Base-by-base conservation (phyloP, 2,888 invertebrate species). In the Augochlorella aurata region DNA sequence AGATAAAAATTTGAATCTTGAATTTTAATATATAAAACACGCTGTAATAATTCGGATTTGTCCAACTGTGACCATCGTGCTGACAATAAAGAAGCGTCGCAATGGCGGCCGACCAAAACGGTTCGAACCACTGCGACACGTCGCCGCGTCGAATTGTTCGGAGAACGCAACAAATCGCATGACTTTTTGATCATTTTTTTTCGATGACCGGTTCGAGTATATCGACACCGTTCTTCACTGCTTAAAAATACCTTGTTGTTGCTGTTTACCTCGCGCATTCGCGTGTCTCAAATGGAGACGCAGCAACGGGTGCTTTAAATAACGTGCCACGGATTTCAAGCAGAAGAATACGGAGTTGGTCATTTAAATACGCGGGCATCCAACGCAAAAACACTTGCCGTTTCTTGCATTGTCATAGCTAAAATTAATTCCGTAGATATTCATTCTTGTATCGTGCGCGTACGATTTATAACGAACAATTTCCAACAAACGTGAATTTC, bases 271-370 rank as follows among this genome's bases (percentile, higher is more conserved):
- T 69, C 49, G 47, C 4, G 47, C 14, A 29, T 50, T 44, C 52
- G 38, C 9, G 63, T 66, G 77, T 67, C 74, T 58, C 63, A 74
- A 16, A 67, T 14, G 45, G 74, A 79, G 61, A 72, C 65, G 69
- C 58, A 49, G 49, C 29, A 65, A 73, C 74, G 61, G 16, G 45
- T 72, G 61, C 76, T 83, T 86, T 86, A 85, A 85, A 86, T 86
- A 86, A 74, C 74, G 21, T 65, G 47, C 38, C 14, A 52, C 50
- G 10, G 67, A 14, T 67, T 74, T 58, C 77, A 69, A 52, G 16
- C 70, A 71, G 24, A 44, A 68, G 47, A 24, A 71, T 38, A 44
- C 50, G 21, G 47, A 18, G 12, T 49, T 29, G 44, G 5, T n/a
- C 38, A 45, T 29, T 38, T 58, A 58, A 58, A 24, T 58, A 58